Percentiles rank a stretch among this genome's conserved stretches.
Evolutionary conservation across 2,888 invertebrate species (phyloP).

Genomic region (Koerneria pararmatus): DNA sequence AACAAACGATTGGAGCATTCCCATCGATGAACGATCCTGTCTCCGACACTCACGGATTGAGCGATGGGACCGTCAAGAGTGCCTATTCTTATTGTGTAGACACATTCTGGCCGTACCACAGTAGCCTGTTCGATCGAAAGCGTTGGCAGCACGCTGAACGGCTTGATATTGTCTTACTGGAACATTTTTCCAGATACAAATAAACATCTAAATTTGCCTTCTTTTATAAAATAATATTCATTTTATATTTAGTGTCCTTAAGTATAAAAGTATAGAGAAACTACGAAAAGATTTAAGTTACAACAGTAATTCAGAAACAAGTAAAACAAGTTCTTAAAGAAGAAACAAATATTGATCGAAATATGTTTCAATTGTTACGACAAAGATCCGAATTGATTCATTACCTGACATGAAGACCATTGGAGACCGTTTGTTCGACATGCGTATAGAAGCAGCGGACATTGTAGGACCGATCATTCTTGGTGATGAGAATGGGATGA

Average conservation of each 20-base stretch:
- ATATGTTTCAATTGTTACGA: too few species aligned
- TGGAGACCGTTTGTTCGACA: constrained; percentile 15
- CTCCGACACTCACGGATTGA: constrained; percentile 14
- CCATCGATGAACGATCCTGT: constrained; percentile 23
- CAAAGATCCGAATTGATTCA: too few species aligned
- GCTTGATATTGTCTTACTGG: too few species aligned
- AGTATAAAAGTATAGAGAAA: too few species aligned
- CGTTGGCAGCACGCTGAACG: constrained; percentile 16
- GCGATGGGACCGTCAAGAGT: constrained; percentile 22
- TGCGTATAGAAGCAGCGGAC: constrained; percentile 22
- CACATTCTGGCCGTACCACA: constrained; percentile 16
- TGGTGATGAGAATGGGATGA: constrained; percentile 20
- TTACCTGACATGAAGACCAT: constrained; percentile 17
- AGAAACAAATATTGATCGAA: too few species aligned
- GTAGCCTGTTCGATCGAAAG: constrained; percentile 18
- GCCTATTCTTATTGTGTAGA: constrained; percentile 11
- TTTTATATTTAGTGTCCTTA: too few species aligned
- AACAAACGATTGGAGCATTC: constrained; percentile 22
- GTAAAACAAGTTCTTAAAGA: too few species aligned
- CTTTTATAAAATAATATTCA: too few species aligned
- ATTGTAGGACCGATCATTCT: constrained; percentile 21
- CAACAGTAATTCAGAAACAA: too few species aligned
- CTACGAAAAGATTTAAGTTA: too few species aligned
- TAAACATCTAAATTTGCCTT: too few species aligned
- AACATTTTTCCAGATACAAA: not conserved